These are phyloP conservation scores for Mustelus asterias DNA, from an alignment of 2,113 vertebrate genomes.

Conservation along the genomic window DNA sequence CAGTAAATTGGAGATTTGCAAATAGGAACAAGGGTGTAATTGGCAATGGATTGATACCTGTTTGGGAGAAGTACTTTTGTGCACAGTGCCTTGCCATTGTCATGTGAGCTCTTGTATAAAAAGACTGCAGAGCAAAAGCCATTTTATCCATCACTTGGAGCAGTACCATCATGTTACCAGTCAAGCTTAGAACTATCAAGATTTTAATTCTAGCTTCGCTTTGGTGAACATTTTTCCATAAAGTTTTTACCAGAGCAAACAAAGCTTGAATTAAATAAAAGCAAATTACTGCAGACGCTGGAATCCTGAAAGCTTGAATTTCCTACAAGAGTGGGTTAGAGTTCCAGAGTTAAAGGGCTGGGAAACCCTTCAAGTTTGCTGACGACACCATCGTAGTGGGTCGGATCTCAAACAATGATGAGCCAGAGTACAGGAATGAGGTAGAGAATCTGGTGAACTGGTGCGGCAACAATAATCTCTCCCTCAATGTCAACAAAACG, in stretches of 20 bases:
- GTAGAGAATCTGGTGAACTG: too few relatives aligned
- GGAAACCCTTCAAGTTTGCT: not conserved
- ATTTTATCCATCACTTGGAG: too few relatives aligned
- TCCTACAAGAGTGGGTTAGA: not conserved
- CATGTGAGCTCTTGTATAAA: too few relatives aligned
- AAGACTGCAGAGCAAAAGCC: too few relatives aligned
- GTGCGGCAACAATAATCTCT: too few relatives aligned
- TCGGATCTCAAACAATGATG: too few relatives aligned
- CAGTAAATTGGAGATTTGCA: not conserved
- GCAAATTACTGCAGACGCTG: too few relatives aligned
- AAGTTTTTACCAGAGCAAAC: not conserved
- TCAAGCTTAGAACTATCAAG: not conserved
- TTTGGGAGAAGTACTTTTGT: too few relatives aligned
- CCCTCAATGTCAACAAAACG: too few relatives aligned
- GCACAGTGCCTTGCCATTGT: too few relatives aligned
- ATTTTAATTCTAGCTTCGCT: not conserved
- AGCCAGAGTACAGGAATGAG: too few relatives aligned
- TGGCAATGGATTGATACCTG: not conserved
- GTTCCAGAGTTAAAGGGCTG: not conserved
- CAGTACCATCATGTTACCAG: not conserved
- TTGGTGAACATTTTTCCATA: not conserved
- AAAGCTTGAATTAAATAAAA: not conserved
- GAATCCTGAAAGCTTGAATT: not conserved
- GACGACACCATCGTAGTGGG: too few relatives aligned
- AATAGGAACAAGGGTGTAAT: not conserved